phyloP scores from a whole-genome alignment of 1,140 invertebrate species.

The Apis laboriosa region DNA sequence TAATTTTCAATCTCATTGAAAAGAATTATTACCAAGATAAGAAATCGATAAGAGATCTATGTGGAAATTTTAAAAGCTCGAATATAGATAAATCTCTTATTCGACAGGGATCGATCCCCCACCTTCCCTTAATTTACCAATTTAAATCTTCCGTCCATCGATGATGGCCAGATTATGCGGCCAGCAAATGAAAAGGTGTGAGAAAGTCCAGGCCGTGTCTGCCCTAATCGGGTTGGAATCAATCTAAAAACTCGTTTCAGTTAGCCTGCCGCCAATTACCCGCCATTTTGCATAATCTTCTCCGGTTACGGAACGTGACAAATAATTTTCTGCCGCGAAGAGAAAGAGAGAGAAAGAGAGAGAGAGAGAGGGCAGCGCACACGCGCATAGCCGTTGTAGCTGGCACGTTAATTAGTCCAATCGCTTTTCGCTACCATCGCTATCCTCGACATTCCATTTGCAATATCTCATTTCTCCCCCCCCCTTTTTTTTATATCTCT shows the following conservation, averaged over 20 bases:
- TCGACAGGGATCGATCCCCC: neutral
- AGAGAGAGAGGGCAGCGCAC: neutral
- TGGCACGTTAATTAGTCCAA: constrained; percentile 28
- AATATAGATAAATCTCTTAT: neutral
- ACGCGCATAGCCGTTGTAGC: neutral
- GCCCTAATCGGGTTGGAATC: constrained; percentile 24
- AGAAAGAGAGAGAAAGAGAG: no score
- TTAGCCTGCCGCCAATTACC: constrained; percentile 30
- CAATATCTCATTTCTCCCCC: neutral
- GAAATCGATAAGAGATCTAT: neutral
- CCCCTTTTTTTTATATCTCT: neutral
- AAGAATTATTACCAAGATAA: no score
- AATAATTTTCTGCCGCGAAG: constrained; percentile 27
- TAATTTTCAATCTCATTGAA: no score
- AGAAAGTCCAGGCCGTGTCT: constrained; percentile 7
- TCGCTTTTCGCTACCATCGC: constrained; percentile 1
- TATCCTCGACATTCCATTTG: constrained; percentile 10
- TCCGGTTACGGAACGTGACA: constrained; percentile 10
- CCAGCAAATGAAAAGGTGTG: constrained; percentile 11
- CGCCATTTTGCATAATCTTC: constrained; percentile 35
- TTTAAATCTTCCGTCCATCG: neutral
- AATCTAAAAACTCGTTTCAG: constrained; percentile 38
- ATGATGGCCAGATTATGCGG: neutral
- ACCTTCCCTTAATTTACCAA: neutral
- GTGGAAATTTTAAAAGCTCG: neutral